These are phyloP conservation scores for Palythoa grandiflora DNA, from an alignment of 92 coral and sea anemone genomes.

Conservation along the genomic window DNA sequence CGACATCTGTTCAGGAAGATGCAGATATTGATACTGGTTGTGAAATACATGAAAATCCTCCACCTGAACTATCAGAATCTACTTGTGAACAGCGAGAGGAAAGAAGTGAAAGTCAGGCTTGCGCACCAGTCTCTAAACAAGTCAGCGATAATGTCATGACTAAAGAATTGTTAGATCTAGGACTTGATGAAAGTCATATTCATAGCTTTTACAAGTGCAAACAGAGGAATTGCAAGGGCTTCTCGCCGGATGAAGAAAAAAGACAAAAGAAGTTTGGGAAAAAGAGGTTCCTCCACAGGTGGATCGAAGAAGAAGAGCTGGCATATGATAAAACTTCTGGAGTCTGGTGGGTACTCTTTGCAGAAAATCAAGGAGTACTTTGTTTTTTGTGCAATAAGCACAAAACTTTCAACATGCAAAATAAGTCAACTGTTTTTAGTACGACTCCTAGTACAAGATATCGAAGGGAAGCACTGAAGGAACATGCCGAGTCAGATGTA, in stretches of 20 bases:
- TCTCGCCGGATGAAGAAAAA: constrained; percentile 9
- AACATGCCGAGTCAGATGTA: constrained; percentile 41
- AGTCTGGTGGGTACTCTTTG: constrained; percentile 57
- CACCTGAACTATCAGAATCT: no score
- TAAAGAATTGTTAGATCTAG: constrained; percentile 16
- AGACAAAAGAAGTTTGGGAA: background rate
- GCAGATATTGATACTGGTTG: no score
- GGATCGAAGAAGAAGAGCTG: constrained; percentile 50
- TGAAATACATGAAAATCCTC: no score
- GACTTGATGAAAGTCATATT: constrained; percentile 16
- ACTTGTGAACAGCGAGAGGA: no score
- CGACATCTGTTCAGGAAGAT: no score
- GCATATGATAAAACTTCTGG: constrained; percentile 50
- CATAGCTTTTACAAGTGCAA: constrained; percentile 49
- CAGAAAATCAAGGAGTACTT: constrained; percentile 47
- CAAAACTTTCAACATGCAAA: constrained; percentile 46
- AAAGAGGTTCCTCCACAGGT: constrained; percentile 47
- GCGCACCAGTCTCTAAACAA: no score
- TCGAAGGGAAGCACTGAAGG: constrained; percentile 22
- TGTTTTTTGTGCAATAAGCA: constrained; percentile 54
- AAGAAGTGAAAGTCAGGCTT: no score
- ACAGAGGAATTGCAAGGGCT: constrained; percentile 37
- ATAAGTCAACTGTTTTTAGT: constrained; percentile 52
- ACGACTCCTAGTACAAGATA: constrained; percentile 37
- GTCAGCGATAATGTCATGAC: constrained; percentile 40